Evolutionary conservation across 2,888 invertebrate genomes (phyloP), one percentile per base, ranked within the genome.

Genomic region (Lucinisca nassula): DNA sequence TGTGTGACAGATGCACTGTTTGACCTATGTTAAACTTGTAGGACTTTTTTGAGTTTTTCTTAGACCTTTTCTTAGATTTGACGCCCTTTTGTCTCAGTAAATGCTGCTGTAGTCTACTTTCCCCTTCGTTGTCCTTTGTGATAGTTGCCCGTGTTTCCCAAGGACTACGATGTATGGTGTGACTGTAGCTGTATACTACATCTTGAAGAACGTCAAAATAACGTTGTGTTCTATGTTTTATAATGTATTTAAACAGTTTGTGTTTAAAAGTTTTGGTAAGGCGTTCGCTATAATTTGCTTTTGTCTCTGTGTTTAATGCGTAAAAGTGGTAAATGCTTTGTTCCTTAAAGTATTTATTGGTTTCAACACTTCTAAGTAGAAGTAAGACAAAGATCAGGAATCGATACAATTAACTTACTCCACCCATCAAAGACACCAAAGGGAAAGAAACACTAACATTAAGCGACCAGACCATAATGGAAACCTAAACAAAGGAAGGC

Each of bases 171-270:
- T 86, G 86, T 0, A 55, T 55, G 1, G 82, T 86, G 37, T 82
- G 45, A n/a, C 82, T 86, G 72, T 82, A 86, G 55, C 76, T 79
- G 27, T 37, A 17, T 0, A 76, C 70, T 3, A 79, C n/a, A n/a
- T n/a, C n/a, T n/a, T n/a, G n/a, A 24, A 61, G 61, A 61, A 27
- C n/a, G 30, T 70, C 70, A 3, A 70, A 14, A 30, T 70, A 70
- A 14, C 70, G 32, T 35, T 27, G 27, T 1, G 67, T 37, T 67
- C 70, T 77, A 0, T 76, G 51, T 27, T 87, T 83, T 27, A 87
- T 21, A 55, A 87, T 27, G 24, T 84, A 84, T 32, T 81, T 79
- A 80, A 80, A 84, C n/a, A 87, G 1, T 21, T 72, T 87, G 35
- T 87, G 87, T 77, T 80, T 79, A 1, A 79, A 10, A 2, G 79